These are phyloP conservation scores for Pionites leucogaster DNA, from an alignment of 2,113 vertebrate species.

Conservation along the genomic window DNA sequence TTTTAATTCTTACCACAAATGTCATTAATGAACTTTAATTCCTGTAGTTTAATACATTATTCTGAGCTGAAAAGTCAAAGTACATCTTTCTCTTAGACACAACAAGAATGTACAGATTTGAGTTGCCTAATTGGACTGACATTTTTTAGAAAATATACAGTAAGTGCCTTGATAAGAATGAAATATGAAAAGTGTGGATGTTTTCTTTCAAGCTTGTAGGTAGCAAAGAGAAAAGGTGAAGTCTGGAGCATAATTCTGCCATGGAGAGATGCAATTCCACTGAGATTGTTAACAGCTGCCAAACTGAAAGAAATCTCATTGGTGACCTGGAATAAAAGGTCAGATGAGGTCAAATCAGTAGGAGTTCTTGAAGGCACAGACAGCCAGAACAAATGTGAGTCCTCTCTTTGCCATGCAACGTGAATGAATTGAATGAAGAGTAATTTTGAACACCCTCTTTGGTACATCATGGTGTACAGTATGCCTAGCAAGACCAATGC, in stretches of 20 bases:
- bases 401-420: background rate
- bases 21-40: background rate
- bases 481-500: background rate
- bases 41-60: background rate
- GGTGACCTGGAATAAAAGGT: background rate
- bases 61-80: background rate
- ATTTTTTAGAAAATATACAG: background rate
- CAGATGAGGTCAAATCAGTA: background rate
- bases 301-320: background rate
- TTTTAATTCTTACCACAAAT: slow-evolving; percentile 2
- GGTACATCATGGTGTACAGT: background rate
- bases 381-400: background rate
- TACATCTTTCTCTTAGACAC: background rate
- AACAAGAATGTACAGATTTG: background rate
- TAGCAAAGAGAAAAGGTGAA: background rate
- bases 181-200: background rate
- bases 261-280: background rate
- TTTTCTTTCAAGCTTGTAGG: background rate
- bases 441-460: background rate
- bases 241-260: background rate
- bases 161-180: background rate
- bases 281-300: background rate
- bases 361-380: background rate
- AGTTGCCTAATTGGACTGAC: background rate
- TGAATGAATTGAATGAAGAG: background rate